Conservation (phyloP, 2,113 vertebrate species). For the Riparia riparia region DNA sequence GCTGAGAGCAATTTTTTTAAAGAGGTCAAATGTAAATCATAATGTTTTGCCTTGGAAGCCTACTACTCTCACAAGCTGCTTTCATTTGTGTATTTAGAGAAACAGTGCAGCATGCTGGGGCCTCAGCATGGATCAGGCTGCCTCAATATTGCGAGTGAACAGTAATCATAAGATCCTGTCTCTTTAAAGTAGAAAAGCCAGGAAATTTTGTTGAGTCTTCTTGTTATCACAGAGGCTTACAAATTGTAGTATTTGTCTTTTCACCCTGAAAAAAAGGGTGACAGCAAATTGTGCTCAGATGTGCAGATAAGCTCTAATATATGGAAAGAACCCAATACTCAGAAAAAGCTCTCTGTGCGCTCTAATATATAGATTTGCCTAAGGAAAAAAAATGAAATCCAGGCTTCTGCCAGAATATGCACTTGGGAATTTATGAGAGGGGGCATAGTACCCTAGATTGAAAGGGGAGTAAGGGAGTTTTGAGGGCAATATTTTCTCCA, state of each 20-base stretch:
- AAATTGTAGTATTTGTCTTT: neutral
- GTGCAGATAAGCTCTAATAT: neutral
- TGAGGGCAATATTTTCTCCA: neutral
- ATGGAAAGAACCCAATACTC: neutral
- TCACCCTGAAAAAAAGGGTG: neutral
- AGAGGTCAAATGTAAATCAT: neutral
- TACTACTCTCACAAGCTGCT: neutral
- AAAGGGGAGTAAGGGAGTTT: neutral
- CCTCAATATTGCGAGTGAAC: neutral
- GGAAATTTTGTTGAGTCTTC: neutral
- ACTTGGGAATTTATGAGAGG: neutral
- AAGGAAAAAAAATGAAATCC: neutral
- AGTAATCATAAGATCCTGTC: neutral
- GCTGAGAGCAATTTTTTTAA: neutral
- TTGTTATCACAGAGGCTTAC: neutral
- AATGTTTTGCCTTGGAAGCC: neutral
- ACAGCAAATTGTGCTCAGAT: neutral
- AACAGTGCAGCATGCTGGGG: fast-evolving
- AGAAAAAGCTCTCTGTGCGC: neutral
- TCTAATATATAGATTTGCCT: neutral
- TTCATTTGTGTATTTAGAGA: neutral
- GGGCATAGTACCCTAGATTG: neutral
- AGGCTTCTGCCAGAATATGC: neutral
- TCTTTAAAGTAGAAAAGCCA: neutral
- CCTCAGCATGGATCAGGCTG: neutral